Base-by-base conservation (phyloP, 2,888 invertebrate species). In the Pollenia angustigena region DNA sequence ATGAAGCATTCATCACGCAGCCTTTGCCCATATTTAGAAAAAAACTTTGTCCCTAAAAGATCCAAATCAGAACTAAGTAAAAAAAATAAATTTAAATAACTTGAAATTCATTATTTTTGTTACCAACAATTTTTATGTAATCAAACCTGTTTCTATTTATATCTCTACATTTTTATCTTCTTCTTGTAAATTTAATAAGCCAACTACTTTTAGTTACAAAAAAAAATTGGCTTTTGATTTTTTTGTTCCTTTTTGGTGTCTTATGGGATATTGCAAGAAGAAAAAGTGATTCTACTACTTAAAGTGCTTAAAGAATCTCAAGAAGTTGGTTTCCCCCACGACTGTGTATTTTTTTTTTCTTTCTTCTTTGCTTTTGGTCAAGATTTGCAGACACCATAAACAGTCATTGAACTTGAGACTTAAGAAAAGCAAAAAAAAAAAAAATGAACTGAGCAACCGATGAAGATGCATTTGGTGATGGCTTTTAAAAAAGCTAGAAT, bases 401-500 rank as follows among this genome's bases (percentile, higher is more conserved):
- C 54, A 60, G 83, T 78, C 83, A 71, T 18, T 83, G 83, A 83
- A 83, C 83, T 83, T 76, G 56, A 50, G 7, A 48, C 48, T 58
- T 58, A 1, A 46, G 66, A n/a, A 54, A n/a, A 62, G 40, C 8
- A 71, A 56, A n/a, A 62, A n/a, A n/a, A n/a, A n/a, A n/a, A n/a
- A n/a, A 32, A 32, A 32, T 6, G 32, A 32, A 32, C 1, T 32
- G 32, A 32, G 8, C 50, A 44, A 58, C n/a, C 62, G 62, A 56
- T 42, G 23, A 79, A 66, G 48, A 82, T 82, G 71, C 71, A 71
- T 72, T 81, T 82, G 48, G 52, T 72, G 54, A 40, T 40, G 64
- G 42, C 23, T 58, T 62, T 60, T n/a, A n/a, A 81, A 75, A 81
- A 66, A 56, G 48, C 12, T n/a, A 54, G 32, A 23, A 16, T 11